Conservation (phyloP, 2,113 vertebrate genomes). For the Pithys albifrons region DNA sequence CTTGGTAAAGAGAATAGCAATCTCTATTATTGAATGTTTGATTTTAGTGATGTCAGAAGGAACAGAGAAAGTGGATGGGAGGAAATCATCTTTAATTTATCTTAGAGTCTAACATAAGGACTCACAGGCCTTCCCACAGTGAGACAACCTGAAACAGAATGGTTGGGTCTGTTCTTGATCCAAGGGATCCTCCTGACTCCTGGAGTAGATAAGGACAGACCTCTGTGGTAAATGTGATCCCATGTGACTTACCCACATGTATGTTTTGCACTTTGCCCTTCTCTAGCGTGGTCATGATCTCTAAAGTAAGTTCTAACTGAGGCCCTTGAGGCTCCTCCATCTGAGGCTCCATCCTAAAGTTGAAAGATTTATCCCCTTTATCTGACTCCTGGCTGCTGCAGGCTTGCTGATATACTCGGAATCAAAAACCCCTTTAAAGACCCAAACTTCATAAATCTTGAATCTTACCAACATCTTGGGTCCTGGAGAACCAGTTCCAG, state of each 20-base stretch:
- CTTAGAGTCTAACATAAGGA: fast-evolving
- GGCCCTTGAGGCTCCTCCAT: neutral
- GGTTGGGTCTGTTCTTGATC: neutral
- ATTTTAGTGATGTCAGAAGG: neutral
- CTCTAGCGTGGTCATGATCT: neutral
- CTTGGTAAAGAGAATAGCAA: neutral
- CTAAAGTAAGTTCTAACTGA: neutral
- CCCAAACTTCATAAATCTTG: neutral
- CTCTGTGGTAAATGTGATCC: neutral
- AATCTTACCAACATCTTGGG: neutral
- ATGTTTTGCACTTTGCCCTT: neutral
- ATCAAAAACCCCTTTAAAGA: neutral
- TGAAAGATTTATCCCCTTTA: neutral
- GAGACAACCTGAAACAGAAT: neutral
- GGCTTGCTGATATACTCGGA: neutral
- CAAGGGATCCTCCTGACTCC: neutral
- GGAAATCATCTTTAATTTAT: neutral
- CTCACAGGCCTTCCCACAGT: neutral
- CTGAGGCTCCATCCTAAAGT: neutral
- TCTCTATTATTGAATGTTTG: neutral
- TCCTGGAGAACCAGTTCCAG: neutral
- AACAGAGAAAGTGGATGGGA: neutral
- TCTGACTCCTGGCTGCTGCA: neutral
- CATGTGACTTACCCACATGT: neutral
- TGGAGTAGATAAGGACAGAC: neutral